Evolutionary conservation across 2,797 vertebrate species (phyloP).

Genomic region (Pangasius larnaudii): DNA sequence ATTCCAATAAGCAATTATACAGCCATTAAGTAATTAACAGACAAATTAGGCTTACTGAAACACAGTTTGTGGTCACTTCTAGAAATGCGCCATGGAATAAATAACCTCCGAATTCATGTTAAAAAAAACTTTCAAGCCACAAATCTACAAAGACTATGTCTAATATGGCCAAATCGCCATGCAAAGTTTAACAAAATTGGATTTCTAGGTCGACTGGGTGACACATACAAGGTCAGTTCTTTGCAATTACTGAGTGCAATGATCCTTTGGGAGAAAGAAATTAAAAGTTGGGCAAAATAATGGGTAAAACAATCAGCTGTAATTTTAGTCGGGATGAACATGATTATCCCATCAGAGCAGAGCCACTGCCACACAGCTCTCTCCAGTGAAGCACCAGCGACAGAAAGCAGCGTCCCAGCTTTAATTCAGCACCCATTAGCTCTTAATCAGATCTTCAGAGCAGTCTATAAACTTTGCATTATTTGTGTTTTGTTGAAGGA

Average conservation of each 20-base stretch:
- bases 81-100: background rate
- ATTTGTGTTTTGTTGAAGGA: background rate
- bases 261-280: slow-evolving; percentile 92
- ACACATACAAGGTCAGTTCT: slow-evolving; percentile 88
- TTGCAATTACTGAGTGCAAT: slow-evolving; percentile 94
- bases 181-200: slow-evolving; percentile 65
- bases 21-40: slow-evolving; percentile 28
- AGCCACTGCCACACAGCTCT: slow-evolving; percentile 65
- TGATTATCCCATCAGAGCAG: slow-evolving; percentile 84
- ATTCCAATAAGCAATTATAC: slow-evolving; percentile 21
- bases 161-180: slow-evolving; percentile 52
- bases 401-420: slow-evolving; percentile 50
- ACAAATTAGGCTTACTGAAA: background rate
- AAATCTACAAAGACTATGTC: slow-evolving; percentile 7
- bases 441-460: slow-evolving; percentile 76
- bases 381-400: slow-evolving; percentile 62
- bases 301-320: slow-evolving; percentile 89
- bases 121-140: slow-evolving; percentile 7
- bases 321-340: slow-evolving; percentile 81
- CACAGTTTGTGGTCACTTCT: background rate
- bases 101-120: background rate
- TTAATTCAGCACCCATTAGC: slow-evolving; percentile 72
- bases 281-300: slow-evolving; percentile 96
- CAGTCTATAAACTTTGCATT: slow-evolving; percentile 51
- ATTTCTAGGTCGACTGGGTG: slow-evolving; percentile 72